Base-by-base conservation (phyloP, 2,888 invertebrate species). In the Epirrhoe tristata region DNA sequence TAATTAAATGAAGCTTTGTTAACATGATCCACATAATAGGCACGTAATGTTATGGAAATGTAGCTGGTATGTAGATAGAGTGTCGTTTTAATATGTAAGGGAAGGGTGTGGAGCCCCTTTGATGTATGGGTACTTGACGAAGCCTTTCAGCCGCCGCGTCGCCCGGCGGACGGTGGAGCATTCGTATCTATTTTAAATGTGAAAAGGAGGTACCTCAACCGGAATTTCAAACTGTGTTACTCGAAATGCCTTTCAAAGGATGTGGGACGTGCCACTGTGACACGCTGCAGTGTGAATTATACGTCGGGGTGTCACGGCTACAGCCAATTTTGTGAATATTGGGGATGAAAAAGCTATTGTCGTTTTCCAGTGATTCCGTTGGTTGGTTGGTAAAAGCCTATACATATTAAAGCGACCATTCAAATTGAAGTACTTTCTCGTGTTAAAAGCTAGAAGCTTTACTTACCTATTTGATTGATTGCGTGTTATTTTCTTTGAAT, bases 51-150 rank as follows among this genome's bases (percentile, higher is more conserved):
- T 63, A 69, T 69, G 72, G 60, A 71, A 68, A 70, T 72, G 69
- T 51, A 67, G 58, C 60, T 31, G 58, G 67, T 66, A 61, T 62
- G 66, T 68, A 56, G 60, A 69, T 71, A 68, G 67, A 57, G 65
- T 72, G 64, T 70, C 67, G 66, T 72, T 72, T 71, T 74, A 71
- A 74, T 71, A 72, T 76, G 71, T 75, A 74, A 67, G 69, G 67
- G 71, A 75, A 74, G 75, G 74, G 76, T 77, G 74, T 73, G 73
- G 78, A 78, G 76, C 69, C 69, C 71, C 79, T 83, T 83, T 83
- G 82, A 81, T 79, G 78, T 77, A 73, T 74, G 75, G 70, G 77
- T 75, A 73, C 71, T 78, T 75, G 76, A 77, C 77, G 77, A 75
- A 77, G 77, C 73, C 75, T 81, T 81, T 80, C 74, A 80, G 74